Evolutionary conservation across 2,888 invertebrate species (phyloP), one percentile per base, ranked within the genome.

Genomic region (Xestia xanthographa): DNA sequence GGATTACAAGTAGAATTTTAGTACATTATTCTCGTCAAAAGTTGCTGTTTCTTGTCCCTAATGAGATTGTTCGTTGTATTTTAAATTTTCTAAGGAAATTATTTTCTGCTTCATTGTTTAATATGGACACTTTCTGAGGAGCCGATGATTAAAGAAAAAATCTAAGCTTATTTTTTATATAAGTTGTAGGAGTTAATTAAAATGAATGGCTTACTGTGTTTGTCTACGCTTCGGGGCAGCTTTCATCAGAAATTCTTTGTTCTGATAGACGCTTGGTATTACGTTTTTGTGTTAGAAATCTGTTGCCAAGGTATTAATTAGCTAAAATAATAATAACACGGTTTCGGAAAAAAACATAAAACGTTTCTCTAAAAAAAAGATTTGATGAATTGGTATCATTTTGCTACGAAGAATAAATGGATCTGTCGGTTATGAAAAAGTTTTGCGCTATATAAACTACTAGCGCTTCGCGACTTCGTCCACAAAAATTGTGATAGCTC

Each of bases 1-100:
- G 63, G 75, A 75, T 81, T 77, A 29, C 38, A 78, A 77, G 80
- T 65, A 56, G 70, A 65, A 80, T 78, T 84, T 78, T 9, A 83
- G 76, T 70, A 62, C 53, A 73, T 77, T 75, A 77, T 76, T 81
- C 70, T 79, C 53, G 26, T 77, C n/a, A 41, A 81, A 81, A 72
- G 48, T 74, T 70, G 43, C 2, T 48, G 56, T 70, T 80, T 77
- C 75, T 72, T 50, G 22, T 3, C 26, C 8, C 14, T 75, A 73
- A 85, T 48, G n/a, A 81, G 73, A 22, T 77, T 67, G 56, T 73
- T 58, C n/a, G 26, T 56, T 65, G 48, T 34, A 20, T 66, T 75
- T 69, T 72, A 67, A 69, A 74, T 72, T 69, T 53, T 72, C 12
- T 17, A 11, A 67, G 68, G 5, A 56, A 78, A 70, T 74, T 72